Percentiles rank a stretch among this genome's conserved stretches.
Evolutionary conservation across 2,113 vertebrate genomes (phyloP).

Genomic region (Ceyx cyanopectus): DNA sequence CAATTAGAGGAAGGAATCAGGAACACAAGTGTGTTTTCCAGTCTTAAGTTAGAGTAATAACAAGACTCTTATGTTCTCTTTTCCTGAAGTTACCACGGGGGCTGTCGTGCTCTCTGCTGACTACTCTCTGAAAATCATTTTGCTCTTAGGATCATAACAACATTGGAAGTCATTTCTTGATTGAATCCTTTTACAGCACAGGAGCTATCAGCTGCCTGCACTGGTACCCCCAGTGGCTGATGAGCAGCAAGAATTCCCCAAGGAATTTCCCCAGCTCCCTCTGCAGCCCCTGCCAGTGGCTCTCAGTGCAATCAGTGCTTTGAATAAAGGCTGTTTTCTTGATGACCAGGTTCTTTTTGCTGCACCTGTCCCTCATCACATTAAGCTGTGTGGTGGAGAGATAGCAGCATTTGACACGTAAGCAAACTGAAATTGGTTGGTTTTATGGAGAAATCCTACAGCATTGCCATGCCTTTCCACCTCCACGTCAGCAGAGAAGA

Average conservation of each 20-base stretch:
- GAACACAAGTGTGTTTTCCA: background rate
- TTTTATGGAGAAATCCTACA: background rate
- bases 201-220: background rate
- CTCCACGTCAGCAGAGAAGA: background rate
- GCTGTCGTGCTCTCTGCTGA: background rate
- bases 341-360: background rate
- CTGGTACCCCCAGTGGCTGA: background rate
- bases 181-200: background rate
- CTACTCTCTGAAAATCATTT: background rate
- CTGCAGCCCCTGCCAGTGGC: background rate
- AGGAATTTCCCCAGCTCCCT: background rate
- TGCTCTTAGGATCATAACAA: background rate
- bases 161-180: background rate
- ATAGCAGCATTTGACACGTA: background rate
- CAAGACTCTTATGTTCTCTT: background rate
- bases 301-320: background rate
- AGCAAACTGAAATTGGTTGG: background rate
- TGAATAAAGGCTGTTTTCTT: background rate
- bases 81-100: constrained; percentile 19
- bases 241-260: background rate
- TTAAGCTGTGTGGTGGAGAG: background rate
- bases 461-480: background rate
- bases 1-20: constrained; percentile 25
- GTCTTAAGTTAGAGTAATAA: background rate
- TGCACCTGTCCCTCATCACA: background rate